A percentile compares a stretch with the other conserved stretches of the same genome.
Evolutionary conservation across 2,797 vertebrate genomes (phyloP).

Genomic region (Sarcoramphus papa): DNA sequence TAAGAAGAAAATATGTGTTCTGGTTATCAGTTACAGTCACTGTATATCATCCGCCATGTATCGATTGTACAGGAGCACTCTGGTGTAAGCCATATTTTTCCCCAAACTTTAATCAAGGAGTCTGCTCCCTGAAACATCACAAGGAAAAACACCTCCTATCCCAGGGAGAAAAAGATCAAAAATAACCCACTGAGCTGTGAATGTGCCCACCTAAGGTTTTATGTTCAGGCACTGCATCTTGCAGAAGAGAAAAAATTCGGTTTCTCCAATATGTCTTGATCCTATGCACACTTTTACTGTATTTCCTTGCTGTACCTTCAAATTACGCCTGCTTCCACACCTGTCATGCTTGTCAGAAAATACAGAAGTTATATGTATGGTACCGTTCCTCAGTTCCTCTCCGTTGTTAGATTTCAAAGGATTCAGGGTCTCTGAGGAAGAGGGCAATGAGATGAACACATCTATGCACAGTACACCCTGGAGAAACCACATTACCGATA

Average conservation of each 20-base stretch:
- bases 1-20: not conserved
- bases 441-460: not conserved
- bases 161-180: not conserved
- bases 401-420: not conserved
- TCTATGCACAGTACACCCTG: not conserved
- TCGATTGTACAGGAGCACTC: not conserved
- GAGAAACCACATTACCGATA: not conserved
- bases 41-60: not conserved
- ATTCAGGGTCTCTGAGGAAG: not conserved
- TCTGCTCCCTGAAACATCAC: not conserved
- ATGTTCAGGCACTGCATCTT: not conserved
- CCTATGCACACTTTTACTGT: not conserved
- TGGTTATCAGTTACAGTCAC: not conserved
- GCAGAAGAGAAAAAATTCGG: not conserved
- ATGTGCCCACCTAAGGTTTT: not conserved
- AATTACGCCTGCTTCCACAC: not conserved
- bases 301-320: not conserved
- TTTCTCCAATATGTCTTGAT: not conserved
- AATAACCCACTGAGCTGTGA: not conserved
- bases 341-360: not conserved
- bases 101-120: not conserved
- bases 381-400: not conserved
- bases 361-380: rapidly evolving
- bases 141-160: not conserved
- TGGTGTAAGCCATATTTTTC: not conserved